phyloP scores from a whole-genome alignment of 1,140 invertebrate species.

The Tetramorium simillimum region DNA sequence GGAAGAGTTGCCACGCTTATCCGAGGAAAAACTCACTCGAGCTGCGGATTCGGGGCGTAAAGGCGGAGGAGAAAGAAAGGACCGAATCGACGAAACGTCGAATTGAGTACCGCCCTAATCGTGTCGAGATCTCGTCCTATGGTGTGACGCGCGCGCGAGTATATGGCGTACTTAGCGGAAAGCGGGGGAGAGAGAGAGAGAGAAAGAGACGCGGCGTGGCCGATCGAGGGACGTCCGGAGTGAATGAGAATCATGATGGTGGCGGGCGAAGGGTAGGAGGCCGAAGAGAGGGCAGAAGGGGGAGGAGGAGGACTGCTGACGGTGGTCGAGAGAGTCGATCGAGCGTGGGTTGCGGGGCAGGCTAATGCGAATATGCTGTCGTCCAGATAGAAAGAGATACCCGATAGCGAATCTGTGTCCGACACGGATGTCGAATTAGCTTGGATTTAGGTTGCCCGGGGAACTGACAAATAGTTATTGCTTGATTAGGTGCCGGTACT shows the following conservation, averaged over 20 bases:
- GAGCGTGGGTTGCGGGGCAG: conserved; percentile 85
- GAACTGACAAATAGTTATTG: conserved; percentile 86
- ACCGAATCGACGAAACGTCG: conserved; percentile 75
- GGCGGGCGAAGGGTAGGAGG: conserved; percentile 60
- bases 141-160: conserved; percentile 73
- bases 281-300: conserved; percentile 46
- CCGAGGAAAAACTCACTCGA: conserved; percentile 67
- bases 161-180: conserved; percentile 74
- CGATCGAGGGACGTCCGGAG: conserved; percentile 53
- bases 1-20: conserved; percentile 72
- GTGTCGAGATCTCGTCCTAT: conserved; percentile 74
- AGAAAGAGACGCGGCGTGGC: conserved; percentile 18
- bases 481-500: conserved; percentile 85
- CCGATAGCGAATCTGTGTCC: conserved; percentile 86
- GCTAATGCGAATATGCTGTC: conserved; percentile 86
- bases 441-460: conserved; percentile 86
- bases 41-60: conserved; percentile 63
- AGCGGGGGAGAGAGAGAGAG: conserved; percentile 12
- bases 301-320: conserved; percentile 73
- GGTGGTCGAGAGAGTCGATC: conserved; percentile 83
- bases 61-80: conserved; percentile 69
- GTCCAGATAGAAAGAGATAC: conserved; percentile 86
- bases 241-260: conserved; percentile 72
- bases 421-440: conserved; percentile 86
- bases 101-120: conserved; percentile 76